Evolutionary conservation across 2,888 invertebrate genomes (phyloP).

Genomic region (Caenorhabditis panamensis): DNA sequence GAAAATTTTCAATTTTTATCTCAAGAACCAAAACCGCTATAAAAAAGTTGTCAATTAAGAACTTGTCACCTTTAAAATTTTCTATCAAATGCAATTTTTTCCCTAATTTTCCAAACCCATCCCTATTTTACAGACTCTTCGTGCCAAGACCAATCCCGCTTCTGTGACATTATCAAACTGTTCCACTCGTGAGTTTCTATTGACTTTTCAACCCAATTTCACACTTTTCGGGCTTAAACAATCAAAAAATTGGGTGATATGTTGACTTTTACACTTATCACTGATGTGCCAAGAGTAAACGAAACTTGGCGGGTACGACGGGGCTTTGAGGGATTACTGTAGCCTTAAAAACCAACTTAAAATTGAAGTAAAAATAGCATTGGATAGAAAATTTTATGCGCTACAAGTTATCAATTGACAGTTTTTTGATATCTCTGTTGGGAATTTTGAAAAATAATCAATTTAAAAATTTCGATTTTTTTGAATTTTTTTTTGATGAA

Average conservation of each 20-base stretch:
- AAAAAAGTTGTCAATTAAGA: no score
- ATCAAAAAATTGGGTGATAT: not conserved
- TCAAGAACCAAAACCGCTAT: no score
- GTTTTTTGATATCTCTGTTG: no score
- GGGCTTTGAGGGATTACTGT: constrained; percentile 4
- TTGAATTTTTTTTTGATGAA: no score
- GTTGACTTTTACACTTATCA: constrained; percentile 52
- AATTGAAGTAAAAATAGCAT: no score
- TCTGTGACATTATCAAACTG: constrained; percentile 79
- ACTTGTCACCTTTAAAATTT: not conserved
- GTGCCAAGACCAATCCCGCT: constrained; percentile 79
- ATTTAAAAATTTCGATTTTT: not conserved
- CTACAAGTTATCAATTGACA: no score
- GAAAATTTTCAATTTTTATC: not conserved
- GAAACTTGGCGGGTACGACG: no score
- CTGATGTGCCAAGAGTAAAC: not conserved
- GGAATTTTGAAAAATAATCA: not conserved
- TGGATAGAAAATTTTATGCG: no score
- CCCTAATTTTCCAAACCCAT: no score
- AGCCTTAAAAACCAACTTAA: no score
- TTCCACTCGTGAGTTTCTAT: constrained; percentile 78
- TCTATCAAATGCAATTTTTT: no score
- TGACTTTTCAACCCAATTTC: constrained; percentile 1
- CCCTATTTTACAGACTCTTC: constrained; percentile 60
- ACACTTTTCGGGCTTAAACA: not conserved